phyloP scores from a whole-genome alignment of 1,140 invertebrate genomes.

The Catajapyx aquilonaris region DNA sequence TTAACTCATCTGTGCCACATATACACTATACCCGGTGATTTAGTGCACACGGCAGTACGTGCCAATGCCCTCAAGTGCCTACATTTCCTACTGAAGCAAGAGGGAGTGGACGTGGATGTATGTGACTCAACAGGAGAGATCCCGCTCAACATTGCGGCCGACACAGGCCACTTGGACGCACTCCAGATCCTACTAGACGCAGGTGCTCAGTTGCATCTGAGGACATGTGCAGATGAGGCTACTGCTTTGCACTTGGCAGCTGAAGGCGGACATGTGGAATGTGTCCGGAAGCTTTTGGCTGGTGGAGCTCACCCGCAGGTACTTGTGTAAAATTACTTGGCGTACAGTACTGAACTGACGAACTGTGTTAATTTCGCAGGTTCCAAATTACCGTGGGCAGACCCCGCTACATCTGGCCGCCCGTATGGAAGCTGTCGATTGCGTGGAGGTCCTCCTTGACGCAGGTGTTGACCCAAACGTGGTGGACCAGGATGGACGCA shows the following conservation, averaged over 20 bases:
- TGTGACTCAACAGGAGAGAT: slow-evolving; percentile 45
- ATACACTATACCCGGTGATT: too few species aligned
- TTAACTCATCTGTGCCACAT: too few species aligned
- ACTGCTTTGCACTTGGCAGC: slow-evolving; percentile 60
- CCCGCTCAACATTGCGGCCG: slow-evolving; percentile 51
- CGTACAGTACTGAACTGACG: slow-evolving; percentile 20
- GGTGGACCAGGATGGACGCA: slow-evolving; percentile 51
- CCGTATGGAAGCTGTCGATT: slow-evolving; percentile 48
- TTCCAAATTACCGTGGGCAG: slow-evolving; percentile 49
- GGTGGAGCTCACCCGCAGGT: slow-evolving; percentile 54
- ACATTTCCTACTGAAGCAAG: slow-evolving; percentile 36
- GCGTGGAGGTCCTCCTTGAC: slow-evolving; percentile 45
- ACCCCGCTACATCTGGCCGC: slow-evolving; percentile 56
- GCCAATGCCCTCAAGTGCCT: slow-evolving; percentile 50
- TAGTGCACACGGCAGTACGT: slow-evolving; percentile 49
- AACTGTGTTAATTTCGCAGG: slow-evolving; percentile 24
- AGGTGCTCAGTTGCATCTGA: slow-evolving; percentile 32
- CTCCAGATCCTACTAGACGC: slow-evolving; percentile 42
- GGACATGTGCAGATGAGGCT: slow-evolving; percentile 35
- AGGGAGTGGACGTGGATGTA: slow-evolving; percentile 42
- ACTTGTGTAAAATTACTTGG: too few species aligned
- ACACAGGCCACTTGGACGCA: slow-evolving; percentile 44
- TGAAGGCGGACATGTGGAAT: slow-evolving; percentile 49
- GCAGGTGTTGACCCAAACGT: slow-evolving; percentile 50
- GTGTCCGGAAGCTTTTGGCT: slow-evolving; percentile 43